Evolutionary conservation across 1,140 invertebrate genomes (phyloP).

Genomic region (Plodia interpunctella): DNA sequence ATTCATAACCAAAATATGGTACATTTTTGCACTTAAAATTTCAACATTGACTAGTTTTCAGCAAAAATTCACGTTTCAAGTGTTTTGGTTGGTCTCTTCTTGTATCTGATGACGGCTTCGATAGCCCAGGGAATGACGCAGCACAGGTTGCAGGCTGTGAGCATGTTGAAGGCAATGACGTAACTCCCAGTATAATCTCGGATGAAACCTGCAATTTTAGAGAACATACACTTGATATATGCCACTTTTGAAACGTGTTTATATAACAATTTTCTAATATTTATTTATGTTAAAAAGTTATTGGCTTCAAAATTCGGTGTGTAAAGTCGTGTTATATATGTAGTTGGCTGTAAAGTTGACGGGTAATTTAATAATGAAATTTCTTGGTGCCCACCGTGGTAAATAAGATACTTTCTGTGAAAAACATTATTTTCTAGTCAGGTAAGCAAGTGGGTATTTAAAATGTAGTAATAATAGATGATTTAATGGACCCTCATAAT

Average conservation of each 20-base stretch:
- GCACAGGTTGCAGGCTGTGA: conserved; percentile 57
- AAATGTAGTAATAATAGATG: too few species aligned
- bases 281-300: too few species aligned
- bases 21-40: neutral
- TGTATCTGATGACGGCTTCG: conserved; percentile 45
- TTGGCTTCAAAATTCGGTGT: too few species aligned
- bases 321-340: too few species aligned
- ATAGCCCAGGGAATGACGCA: conserved; percentile 66
- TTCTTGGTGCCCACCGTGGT: too few species aligned
- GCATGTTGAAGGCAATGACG: conserved; percentile 57
- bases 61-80: conserved; percentile 18
- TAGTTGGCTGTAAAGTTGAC: too few species aligned
- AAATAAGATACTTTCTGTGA: too few species aligned
- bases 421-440: too few species aligned
- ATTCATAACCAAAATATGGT: neutral
- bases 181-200: conserved; percentile 66
- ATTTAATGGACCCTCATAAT: too few species aligned
- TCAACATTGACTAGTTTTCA: neutral
- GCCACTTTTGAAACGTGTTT: too few species aligned
- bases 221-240: neutral
- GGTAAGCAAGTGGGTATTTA: too few species aligned
- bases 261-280: neutral
- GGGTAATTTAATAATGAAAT: too few species aligned
- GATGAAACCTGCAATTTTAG: conserved; percentile 55
- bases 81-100: conserved; percentile 28